A percentile compares a stretch with the other conserved stretches of the same genome.
phyloP scores from a whole-genome alignment of 2,888 invertebrate genomes.

The Rhyacophila evoluta region DNA sequence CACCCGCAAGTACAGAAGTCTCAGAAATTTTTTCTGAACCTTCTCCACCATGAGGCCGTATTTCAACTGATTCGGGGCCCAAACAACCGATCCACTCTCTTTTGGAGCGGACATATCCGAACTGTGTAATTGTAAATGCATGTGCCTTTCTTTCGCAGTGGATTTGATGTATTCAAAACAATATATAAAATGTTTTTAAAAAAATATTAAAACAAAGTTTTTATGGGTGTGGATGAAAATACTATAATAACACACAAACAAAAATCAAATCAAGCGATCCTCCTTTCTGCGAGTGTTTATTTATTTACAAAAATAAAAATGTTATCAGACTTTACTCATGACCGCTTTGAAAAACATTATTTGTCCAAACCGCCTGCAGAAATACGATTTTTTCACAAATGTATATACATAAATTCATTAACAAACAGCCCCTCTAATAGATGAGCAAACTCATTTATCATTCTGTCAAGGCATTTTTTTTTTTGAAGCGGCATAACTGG shows the following conservation, averaged over 20 bases:
- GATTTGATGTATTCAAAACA: not conserved
- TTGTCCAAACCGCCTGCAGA: not conserved
- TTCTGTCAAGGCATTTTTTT: not conserved
- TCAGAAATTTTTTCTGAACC: no score
- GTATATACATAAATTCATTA: conserved; percentile 17
- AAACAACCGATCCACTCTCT: no score
- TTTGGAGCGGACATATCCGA: no score
- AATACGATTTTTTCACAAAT: conserved; percentile 14
- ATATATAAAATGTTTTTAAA: no score
- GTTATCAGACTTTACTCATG: conserved; percentile 1
- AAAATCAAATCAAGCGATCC: not conserved
- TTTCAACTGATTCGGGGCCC: no score
- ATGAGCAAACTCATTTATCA: conserved; percentile 10
- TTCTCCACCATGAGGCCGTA: no score
- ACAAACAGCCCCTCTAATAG: conserved; percentile 13
- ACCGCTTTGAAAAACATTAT: not conserved
- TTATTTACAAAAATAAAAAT: not conserved
- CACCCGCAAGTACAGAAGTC: no score
- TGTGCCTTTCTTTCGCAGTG: no score
- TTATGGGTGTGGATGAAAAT: not conserved
- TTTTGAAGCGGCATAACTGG: not conserved
- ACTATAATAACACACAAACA: not conserved
- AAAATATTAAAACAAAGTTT: not conserved
- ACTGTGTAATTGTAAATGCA: no score
- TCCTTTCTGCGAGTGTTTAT: not conserved